Percentiles rank a stretch among this genome's conserved stretches.
Evolutionary conservation across 2,888 invertebrate genomes (phyloP).

Genomic region (Conomelus anceps): DNA sequence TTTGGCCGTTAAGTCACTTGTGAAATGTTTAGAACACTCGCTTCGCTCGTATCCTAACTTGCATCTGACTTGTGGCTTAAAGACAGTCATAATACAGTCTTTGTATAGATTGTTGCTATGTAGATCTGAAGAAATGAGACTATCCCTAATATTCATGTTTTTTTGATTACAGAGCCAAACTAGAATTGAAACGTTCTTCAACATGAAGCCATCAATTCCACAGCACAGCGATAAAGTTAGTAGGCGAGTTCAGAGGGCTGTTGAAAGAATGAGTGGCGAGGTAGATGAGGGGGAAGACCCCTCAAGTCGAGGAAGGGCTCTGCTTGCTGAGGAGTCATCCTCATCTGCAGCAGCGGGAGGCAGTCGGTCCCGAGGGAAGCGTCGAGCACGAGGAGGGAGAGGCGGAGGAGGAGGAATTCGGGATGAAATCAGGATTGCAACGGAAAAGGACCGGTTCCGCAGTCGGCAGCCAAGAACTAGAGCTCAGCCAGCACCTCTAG

Average conservation of each 20-base stretch:
- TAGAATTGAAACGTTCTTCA: slow-evolving; percentile 66
- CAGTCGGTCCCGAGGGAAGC: slow-evolving; percentile 1
- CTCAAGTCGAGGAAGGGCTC: not conserved
- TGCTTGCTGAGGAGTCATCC: not conserved
- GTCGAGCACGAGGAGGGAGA: not conserved
- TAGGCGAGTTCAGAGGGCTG: slow-evolving; percentile 72
- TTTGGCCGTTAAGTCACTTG: too few species aligned
- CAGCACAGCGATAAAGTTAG: slow-evolving; percentile 61
- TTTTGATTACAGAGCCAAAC: slow-evolving; percentile 49
- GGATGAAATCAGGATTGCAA: slow-evolving; percentile 11
- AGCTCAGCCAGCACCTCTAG: not conserved
- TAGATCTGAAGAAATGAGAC: not conserved
- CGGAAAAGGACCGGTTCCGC: slow-evolving; percentile 23
- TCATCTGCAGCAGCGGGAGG: too few species aligned
- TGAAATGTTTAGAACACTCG: too few species aligned
- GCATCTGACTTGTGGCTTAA: too few species aligned
- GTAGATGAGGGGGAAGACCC: slow-evolving; percentile 36
- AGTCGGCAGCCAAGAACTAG: not conserved
- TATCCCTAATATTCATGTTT: not conserved
- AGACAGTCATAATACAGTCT: too few species aligned
- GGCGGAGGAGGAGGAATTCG: slow-evolving; percentile 30
- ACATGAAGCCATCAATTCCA: slow-evolving; percentile 51
- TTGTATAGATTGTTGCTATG: too few species aligned
- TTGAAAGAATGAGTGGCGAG: slow-evolving; percentile 55
- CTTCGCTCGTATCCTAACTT: too few species aligned